Percentiles rank a stretch among this genome's conserved stretches.
Evolutionary conservation across 2,113 vertebrate species (phyloP).

Genomic region (Dipodomys merriami): DNA sequence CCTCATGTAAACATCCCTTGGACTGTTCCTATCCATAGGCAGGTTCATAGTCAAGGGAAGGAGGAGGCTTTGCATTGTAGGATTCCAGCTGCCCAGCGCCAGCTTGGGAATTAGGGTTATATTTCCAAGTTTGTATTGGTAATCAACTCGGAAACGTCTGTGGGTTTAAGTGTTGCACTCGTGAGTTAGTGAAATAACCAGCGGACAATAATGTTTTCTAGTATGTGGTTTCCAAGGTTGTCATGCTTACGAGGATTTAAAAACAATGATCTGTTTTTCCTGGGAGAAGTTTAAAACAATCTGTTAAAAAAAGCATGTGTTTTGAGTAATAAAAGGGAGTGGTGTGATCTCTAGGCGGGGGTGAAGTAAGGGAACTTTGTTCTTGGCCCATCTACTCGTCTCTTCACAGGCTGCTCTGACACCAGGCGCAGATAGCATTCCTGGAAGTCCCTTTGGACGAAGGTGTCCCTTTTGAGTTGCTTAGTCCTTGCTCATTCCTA

Average conservation of each 20-base stretch:
- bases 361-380: not conserved
- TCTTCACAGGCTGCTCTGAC: not conserved
- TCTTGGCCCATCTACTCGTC: not conserved
- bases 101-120: not conserved
- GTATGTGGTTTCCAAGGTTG: conserved; percentile 39
- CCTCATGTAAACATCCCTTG: not conserved
- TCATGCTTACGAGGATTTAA: conserved; percentile 47
- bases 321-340: conserved; percentile 4
- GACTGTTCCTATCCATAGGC: not conserved
- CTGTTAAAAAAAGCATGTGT: not conserved
- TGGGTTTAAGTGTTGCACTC: not conserved
- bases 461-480: not conserved
- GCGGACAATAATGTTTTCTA: conserved; percentile 19
- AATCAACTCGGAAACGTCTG: not conserved
- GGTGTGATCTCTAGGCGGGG: not conserved
- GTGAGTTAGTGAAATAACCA: not conserved
- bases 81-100: not conserved
- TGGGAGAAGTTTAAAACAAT: not conserved
- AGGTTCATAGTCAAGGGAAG: not conserved
- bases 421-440: accelerated
- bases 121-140: conserved; percentile 34
- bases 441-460: not conserved
- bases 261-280: conserved; percentile 47
- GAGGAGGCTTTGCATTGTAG: not conserved
- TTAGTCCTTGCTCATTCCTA: not conserved